These are phyloP conservation scores for Euwallacea fornicatus DNA, from an alignment of 1,140 invertebrate genomes.

Conservation along the genomic window DNA sequence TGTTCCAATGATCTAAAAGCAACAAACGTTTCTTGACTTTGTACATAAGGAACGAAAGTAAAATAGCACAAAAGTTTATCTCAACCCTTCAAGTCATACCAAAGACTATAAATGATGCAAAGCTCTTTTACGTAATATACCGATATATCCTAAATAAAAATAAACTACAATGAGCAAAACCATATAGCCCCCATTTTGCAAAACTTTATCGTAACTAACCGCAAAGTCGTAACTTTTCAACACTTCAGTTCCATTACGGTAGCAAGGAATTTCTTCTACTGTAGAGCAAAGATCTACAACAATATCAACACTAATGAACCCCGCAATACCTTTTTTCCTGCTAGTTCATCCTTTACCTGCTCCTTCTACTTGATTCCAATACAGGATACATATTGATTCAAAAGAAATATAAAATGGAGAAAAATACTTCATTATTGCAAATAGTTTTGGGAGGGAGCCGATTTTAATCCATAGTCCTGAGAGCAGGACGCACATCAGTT, in stretches of 20 bases:
- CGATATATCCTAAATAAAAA: conserved; percentile 40
- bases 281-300: conserved; percentile 34
- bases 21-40: no score
- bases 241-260: conserved; percentile 38
- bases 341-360: conserved; percentile 30
- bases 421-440: conserved; percentile 41
- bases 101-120: conserved; percentile 28
- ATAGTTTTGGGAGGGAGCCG: conserved; percentile 25
- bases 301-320: conserved; percentile 3
- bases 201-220: conserved; percentile 25
- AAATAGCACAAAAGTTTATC: neutral
- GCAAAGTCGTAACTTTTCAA: conserved; percentile 37
- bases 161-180: conserved; percentile 26
- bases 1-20: no score
- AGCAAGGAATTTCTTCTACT: conserved; percentile 30
- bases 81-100: neutral
- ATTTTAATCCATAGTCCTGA: conserved; percentile 43
- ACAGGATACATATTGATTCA: conserved; percentile 41
- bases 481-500: conserved; percentile 39
- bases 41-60: no score
- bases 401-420: conserved; percentile 45
- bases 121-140: conserved; percentile 39
- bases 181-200: conserved; percentile 28
- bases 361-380: conserved; percentile 33
- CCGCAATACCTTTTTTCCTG: neutral